Base-by-base conservation (phyloP, 1,140 invertebrate genomes). In the Lethrus apterus region DNA sequence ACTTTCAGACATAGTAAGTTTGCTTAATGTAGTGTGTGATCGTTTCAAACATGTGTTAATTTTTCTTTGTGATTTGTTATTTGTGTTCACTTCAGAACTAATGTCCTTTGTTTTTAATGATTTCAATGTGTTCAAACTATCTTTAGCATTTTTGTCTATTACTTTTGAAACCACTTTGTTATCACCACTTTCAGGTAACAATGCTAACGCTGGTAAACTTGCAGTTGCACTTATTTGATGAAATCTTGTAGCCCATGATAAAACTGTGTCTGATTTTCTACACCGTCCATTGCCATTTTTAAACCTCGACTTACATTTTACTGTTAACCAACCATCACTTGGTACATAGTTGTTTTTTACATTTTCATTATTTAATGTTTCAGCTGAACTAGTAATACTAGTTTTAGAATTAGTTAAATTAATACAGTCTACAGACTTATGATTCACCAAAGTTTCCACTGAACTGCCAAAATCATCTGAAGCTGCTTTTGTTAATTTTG, bases 151-250 rank as follows among this genome's bases (percentile, higher is more conserved):
- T 64, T 65, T 62, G 29, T 64, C 58, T 24, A 60, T 62, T 11
- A 53, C 57, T 47, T 31, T 50, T 40, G 41, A 46, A 23, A 49
- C 18, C 48, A 49, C 44, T 10, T 31, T 33, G 19, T 26, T 21
- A 26, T 67, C 58, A 19, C 60, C 56, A 34, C 63, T 62, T 34
- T 74, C 71, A 13, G 71, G 70, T 3, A 72, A 54, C 19, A 74
- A 49, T 3, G 71, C 65, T 35, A 82, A 58, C 0, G 78, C 78
- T 2, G 79, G 79, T 44, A 81, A 53, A 63, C 78, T 81, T 2
- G 78, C 78, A 31, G 79, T 81, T 1, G 77, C 78, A 1, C 78
- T 80, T 11, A 79, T 78, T 52, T 80, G 78, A 62, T 79, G 72
- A 52, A 79, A 81, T 53, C 78, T 68, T 54, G 78, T 78, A 3